Evolutionary conservation across 2,797 vertebrate genomes (phyloP).

Genomic region (Lerista edwardsae): DNA sequence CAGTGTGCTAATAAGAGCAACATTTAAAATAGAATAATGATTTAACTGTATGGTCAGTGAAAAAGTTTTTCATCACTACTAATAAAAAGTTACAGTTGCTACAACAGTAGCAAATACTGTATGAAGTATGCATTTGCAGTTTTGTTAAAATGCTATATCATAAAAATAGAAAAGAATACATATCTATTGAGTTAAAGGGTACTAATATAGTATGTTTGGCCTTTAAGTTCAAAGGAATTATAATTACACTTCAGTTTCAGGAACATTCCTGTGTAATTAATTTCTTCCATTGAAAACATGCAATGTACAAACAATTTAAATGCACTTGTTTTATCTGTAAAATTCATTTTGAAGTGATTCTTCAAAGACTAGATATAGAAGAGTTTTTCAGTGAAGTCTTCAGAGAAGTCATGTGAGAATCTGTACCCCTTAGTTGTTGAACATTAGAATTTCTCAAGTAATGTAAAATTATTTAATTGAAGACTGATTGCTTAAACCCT

Average conservation of each 20-base stretch:
- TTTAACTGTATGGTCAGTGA: background rate
- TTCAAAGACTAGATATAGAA: background rate
- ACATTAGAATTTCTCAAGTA: background rate
- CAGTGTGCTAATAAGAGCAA: background rate
- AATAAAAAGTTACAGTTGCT: background rate
- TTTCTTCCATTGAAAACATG: conserved; percentile 1
- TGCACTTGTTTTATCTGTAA: background rate
- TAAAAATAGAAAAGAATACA: background rate
- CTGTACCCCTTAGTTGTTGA: background rate
- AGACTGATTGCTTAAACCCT: background rate
- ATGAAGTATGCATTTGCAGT: background rate
- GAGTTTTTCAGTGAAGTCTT: background rate
- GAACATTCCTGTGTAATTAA: background rate
- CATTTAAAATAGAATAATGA: background rate
- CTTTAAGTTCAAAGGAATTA: background rate
- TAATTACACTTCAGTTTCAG: background rate
- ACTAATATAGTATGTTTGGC: background rate
- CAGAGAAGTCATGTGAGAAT: background rate
- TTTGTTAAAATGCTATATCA: background rate
- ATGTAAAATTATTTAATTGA: background rate
- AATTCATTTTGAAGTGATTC: conserved; percentile 1
- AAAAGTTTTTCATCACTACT: background rate
- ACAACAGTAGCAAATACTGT: background rate
- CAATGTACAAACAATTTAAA: background rate
- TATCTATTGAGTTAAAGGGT: background rate